These are phyloP conservation scores for Dinomys branickii DNA, from an alignment of 2,113 vertebrate species.

Conservation along the genomic window DNA sequence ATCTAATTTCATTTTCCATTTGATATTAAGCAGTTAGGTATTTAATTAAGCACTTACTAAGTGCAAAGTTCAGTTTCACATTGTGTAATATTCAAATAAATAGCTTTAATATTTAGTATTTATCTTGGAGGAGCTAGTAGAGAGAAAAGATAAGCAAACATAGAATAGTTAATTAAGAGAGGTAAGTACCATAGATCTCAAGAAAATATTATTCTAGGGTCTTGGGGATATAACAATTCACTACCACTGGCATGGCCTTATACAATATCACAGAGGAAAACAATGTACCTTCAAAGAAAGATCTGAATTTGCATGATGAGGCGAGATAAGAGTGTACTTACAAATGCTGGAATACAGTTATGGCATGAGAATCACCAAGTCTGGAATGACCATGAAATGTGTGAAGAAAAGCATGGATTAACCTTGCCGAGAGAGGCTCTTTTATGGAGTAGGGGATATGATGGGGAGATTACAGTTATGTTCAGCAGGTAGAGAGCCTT, in stretches of 20 bases:
- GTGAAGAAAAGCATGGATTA: conserved; percentile 22
- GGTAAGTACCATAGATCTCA: not conserved
- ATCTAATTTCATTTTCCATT: conserved; percentile 15
- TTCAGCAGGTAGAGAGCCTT: not conserved
- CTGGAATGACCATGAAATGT: not conserved
- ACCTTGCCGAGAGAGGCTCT: not conserved
- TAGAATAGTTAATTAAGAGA: conserved; percentile 37
- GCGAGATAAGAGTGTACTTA: not conserved
- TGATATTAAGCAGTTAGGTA: not conserved
- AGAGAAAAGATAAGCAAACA: not conserved
- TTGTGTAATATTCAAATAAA: conserved; percentile 34
- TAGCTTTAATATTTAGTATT: conserved; percentile 9
- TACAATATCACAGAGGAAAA: not conserved
- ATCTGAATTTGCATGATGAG: not conserved
- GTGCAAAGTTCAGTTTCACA: conserved; percentile 4
- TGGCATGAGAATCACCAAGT: not conserved
- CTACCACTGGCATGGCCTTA: not conserved
- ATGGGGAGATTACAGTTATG: conserved; percentile 51
- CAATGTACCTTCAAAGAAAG: not conserved
- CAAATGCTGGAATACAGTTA: not conserved
- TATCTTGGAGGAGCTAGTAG: not conserved
- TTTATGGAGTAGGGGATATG: not conserved
- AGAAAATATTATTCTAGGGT: not conserved
- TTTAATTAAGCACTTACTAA: conserved; percentile 52
- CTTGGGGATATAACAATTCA: not conserved